These are phyloP conservation scores for Camelus bactrianus DNA, from an alignment of 2,113 vertebrate species.

Conservation along the genomic window DNA sequence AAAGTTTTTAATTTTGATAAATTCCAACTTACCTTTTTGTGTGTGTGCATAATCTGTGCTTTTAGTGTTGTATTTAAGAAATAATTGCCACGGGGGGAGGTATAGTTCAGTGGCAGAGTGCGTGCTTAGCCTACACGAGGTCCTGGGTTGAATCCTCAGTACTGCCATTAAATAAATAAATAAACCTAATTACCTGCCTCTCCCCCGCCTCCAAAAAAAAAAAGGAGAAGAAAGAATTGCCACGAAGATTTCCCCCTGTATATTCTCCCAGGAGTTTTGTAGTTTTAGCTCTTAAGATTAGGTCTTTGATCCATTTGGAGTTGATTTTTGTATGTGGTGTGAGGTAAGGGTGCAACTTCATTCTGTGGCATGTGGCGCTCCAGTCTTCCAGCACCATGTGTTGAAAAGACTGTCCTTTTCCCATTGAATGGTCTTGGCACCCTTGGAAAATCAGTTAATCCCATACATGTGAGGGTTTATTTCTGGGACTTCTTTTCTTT, in stretches of 20 bases:
- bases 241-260: not conserved
- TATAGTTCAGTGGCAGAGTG: no score
- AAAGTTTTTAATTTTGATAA: not conserved
- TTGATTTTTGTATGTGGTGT: not conserved
- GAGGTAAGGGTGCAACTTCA: not conserved
- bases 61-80: not conserved
- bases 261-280: not conserved
- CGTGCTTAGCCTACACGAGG: no score
- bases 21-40: not conserved
- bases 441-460: not conserved
- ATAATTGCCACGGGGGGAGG: not conserved
- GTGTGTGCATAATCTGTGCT: not conserved
- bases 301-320: not conserved
- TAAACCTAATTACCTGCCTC: no score
- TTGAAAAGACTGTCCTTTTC: not conserved
- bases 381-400: not conserved
- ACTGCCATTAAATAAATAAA: no score
- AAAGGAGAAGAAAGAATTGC: not conserved
- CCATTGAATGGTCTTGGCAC: not conserved
- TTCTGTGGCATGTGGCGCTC: not conserved
- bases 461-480: not conserved
- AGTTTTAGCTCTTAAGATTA: not conserved
- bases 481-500: not conserved
- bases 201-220: no score
- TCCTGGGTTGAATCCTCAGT: no score